phyloP scores from a whole-genome alignment of 2,797 vertebrate genomes.

The Hoplostethus atlanticus region DNA sequence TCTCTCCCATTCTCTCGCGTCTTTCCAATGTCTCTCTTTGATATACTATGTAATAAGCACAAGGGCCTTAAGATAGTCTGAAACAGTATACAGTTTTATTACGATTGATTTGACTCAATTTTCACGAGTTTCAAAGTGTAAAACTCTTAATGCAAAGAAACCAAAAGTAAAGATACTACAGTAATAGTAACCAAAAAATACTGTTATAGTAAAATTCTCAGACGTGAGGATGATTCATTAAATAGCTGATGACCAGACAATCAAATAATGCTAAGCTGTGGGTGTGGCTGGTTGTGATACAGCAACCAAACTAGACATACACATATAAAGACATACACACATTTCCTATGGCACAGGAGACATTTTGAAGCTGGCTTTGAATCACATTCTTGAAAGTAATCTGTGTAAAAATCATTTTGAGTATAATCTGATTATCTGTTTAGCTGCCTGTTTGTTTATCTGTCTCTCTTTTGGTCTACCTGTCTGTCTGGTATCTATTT shows the following conservation, averaged over 20 bases:
- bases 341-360: not conserved
- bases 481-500: not conserved
- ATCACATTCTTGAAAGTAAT: slow-evolving; percentile 43
- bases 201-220: no score
- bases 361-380: slow-evolving; percentile 20
- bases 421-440: slow-evolving; percentile 22
- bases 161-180: not conserved
- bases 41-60: not conserved
- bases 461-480: not conserved
- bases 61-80: not conserved
- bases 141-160: no score
- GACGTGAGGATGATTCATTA: no score
- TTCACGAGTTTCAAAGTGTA: no score
- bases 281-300: not conserved
- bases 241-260: not conserved
- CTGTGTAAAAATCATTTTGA: slow-evolving; percentile 51
- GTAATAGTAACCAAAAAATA: not conserved
- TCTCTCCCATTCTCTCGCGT: not conserved
- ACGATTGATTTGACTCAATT: no score
- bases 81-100: no score
- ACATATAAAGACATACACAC: slow-evolving; percentile 1
- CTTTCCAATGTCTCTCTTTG: not conserved
- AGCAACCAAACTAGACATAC: not conserved
- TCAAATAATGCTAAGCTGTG: slow-evolving; percentile 22
- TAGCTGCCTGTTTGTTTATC: slow-evolving; percentile 26